Conservation (phyloP, 2,797 vertebrate genomes). For the Glossophaga mutica region DNA sequence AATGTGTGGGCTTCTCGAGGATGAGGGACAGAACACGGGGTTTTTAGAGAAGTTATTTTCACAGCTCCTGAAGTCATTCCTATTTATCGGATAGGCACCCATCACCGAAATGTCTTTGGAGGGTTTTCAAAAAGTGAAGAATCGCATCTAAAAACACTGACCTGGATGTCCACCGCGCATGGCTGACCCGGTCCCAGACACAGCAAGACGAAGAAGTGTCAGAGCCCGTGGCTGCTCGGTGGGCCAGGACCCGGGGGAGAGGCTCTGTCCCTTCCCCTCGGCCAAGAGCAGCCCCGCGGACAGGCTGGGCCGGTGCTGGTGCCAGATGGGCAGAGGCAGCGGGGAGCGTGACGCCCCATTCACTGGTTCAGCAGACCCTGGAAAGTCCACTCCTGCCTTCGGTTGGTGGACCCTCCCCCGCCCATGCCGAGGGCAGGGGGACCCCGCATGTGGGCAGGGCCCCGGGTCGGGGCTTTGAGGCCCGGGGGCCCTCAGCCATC, state of each 20-base stretch:
- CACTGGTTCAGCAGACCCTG: neutral
- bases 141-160: constrained; percentile 47
- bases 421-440: too few relatives aligned
- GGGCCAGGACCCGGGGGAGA: rapidly evolving
- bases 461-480: rapidly evolving
- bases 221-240: rapidly evolving
- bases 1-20: neutral
- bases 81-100: neutral
- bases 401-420: too few relatives aligned
- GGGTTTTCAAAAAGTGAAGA: constrained; percentile 69
- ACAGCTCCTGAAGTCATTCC: constrained; percentile 24
- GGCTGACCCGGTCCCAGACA: neutral
- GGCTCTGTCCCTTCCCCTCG: rapidly evolving
- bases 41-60: constrained; percentile 10
- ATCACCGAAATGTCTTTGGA: constrained; percentile 30
- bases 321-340: too few relatives aligned
- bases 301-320: neutral
- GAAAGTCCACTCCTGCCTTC: rapidly evolving
- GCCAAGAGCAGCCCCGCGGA: rapidly evolving
- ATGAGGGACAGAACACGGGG: neutral
- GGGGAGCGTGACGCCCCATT: too few relatives aligned
- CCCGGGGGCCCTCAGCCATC: rapidly evolving
- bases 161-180: neutral
- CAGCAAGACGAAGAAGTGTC: rapidly evolving
- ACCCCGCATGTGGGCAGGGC: neutral